Conservation (phyloP, 2,113 vertebrate species). For the human (Homo sapiens) region DNA sequence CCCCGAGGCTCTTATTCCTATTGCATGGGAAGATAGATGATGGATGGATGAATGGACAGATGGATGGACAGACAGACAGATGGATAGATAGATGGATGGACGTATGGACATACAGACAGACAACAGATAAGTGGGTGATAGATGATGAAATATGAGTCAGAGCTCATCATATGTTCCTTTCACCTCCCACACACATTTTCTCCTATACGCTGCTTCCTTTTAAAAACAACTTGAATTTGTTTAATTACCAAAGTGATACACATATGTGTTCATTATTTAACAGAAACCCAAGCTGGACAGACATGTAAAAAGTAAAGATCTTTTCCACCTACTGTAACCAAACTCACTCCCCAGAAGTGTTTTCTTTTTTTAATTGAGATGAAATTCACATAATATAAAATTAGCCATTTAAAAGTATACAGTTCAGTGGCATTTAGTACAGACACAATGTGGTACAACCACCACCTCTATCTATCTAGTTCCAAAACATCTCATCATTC, state of each 20-base stretch:
- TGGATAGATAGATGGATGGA: neutral
- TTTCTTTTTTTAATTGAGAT: neutral
- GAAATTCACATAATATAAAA: neutral
- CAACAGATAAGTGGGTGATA: neutral
- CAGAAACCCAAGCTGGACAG: slow-evolving; percentile 30
- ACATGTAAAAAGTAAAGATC: neutral
- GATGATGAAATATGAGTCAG: neutral
- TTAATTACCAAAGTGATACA: neutral
- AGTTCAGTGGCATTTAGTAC: neutral
- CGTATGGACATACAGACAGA: neutral
- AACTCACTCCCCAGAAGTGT: neutral
- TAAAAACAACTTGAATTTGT: neutral
- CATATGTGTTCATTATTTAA: neutral
- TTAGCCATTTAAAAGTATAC: neutral
- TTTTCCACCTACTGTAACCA: neutral
- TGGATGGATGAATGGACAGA: neutral
- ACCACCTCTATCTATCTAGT: neutral
- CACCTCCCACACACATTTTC: neutral
- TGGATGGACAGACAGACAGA: neutral
- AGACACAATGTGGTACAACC: too few relatives aligned
- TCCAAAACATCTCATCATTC: neutral
- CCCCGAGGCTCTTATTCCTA: neutral
- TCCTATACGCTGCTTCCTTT: neutral
- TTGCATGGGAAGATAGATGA: neutral
- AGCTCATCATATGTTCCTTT: neutral